Conservation (phyloP, 2,113 vertebrate genomes). For the Colistium nudipinnis region DNA sequence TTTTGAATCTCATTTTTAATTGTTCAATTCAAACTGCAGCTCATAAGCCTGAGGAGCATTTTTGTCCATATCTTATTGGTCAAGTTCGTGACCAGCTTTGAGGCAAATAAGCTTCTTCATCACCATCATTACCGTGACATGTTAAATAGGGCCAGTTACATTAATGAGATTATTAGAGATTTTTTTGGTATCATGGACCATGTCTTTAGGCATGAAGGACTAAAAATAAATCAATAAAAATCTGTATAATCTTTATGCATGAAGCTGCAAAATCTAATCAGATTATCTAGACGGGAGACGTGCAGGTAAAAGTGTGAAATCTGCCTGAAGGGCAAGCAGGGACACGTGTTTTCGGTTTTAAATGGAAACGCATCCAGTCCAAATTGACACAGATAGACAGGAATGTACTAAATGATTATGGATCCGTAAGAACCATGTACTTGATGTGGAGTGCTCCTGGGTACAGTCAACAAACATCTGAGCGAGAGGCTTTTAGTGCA, state of each 20-base stretch:
- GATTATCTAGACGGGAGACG: not conserved
- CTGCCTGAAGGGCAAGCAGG: not conserved
- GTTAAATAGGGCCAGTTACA: constrained; percentile 27
- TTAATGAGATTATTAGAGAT: constrained; percentile 44
- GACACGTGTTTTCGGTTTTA: too few relatives aligned
- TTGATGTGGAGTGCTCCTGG: too few relatives aligned
- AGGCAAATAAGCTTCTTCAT: constrained; percentile 4
- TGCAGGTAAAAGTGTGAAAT: not conserved
- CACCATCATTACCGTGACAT: constrained; percentile 35
- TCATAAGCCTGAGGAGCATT: too few relatives aligned
- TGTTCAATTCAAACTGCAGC: too few relatives aligned
- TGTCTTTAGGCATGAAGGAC: constrained; percentile 2
- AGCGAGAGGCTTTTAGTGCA: too few relatives aligned
- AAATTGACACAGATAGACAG: too few relatives aligned
- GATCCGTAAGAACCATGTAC: too few relatives aligned
- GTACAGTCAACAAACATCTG: too few relatives aligned
- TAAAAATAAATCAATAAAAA: not conserved
- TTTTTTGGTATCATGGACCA: not conserved
- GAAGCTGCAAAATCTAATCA: not conserved
- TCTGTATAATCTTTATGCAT: not conserved
- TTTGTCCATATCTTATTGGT: not conserved
- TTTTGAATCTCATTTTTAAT: too few relatives aligned
- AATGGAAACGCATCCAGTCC: too few relatives aligned
- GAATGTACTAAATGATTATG: too few relatives aligned
- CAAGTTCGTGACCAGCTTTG: not conserved